Evolutionary conservation across 2,113 vertebrate genomes (phyloP), one percentile per base, ranked within the genome.

Genomic region (Scolopax mira): DNA sequence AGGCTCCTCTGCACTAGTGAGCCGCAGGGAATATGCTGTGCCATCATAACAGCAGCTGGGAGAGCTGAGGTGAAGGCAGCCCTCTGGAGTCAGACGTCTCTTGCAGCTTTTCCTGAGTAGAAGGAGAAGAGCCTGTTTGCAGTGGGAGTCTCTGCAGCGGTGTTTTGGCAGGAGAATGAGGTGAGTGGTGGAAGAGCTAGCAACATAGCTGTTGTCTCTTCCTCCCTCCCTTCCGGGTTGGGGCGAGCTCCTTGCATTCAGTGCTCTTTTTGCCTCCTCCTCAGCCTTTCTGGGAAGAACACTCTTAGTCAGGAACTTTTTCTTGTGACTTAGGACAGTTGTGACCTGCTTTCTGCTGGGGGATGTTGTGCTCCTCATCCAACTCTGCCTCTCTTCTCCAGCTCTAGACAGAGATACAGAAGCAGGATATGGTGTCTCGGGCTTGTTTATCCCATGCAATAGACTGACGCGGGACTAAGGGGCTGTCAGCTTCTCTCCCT

Each of bases 111-210:
- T 86, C 79, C 82, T 83, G 95, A 89, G 91, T 90, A 96, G 94
- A 93, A 85, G 86, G 89, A 95, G 89, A 72, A 89, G 93, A 85
- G 84, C 89, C 88, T 60, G 37, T 52, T 91, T 90, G 81, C 86
- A 67, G 82, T 79, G 88, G 90, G 78, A 88, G 48, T 89, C 90
- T 96, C 91, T 94, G 95, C 93, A 94, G 94, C 94, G 85, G 78
- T 33, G 5, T 46, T 90, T 84, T 92, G 94, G 96, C 85, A 93
- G 90, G 82, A 94, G 92, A 74, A 92, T 92, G 84, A 66, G 95
- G 87, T 96, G 89, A 88, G 95, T 93, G 75, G 33, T 84, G 92
- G 85, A 75, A 46, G 64, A 42, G 84, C 62, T 42, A 71, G n/a
- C n/a, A n/a, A n/a, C n/a, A n/a, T n/a, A n/a, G 66, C 93, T 82